Base-by-base conservation (phyloP, 2,888 invertebrate genomes). In the Sinodicranocentrus sp. region DNA sequence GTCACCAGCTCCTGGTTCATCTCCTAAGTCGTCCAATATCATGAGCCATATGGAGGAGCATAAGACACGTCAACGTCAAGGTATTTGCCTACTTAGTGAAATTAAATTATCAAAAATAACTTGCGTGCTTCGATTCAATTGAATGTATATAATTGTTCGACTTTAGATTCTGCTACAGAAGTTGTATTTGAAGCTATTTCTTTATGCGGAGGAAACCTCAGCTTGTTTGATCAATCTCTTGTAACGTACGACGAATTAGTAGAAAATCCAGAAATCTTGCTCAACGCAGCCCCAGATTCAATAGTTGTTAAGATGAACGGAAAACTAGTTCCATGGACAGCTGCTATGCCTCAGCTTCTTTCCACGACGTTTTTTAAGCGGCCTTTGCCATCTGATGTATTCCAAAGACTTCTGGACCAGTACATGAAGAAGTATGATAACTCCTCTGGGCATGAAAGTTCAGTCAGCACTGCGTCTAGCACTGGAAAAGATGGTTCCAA, bases 311-410 rank as follows among this genome's bases (percentile, higher is more conserved):
- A 96, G 89, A 93, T 98, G 85, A 95, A 95, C 90, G 95, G 95
- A 89, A 96, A 97, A 92, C 96, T 95, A 91, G 95, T 96, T 92
- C 96, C 95, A 89, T 98, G 98, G 97, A 93, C 94, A 88, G 94
- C 95, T 88, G 98, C 98, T 88, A 95, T 95, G 84, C 97, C 98
- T 57, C 94, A 98, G 90, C 93, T 99, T 89, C 94, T 98, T 90
- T 96, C 97, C 87, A 92, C 96, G 87, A 93, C 96, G 86, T 94
- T 95, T 88, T 98, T 95, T 92, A 94, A 96, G 90, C 94, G 96
- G 89, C 94, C 95, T 78, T 92, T 98, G 89, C 95, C 98, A 25
- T 75, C 79, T 19, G 76, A 80, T 15, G 83, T 89, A 21, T 86
- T 88, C 44, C 85, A 39, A 90, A 91, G 87, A 78, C 76, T 88